Percentiles rank a stretch among this genome's conserved stretches.
Evolutionary conservation across 2,797 vertebrate species (phyloP).

Genomic region (Intellagama lesueurii): DNA sequence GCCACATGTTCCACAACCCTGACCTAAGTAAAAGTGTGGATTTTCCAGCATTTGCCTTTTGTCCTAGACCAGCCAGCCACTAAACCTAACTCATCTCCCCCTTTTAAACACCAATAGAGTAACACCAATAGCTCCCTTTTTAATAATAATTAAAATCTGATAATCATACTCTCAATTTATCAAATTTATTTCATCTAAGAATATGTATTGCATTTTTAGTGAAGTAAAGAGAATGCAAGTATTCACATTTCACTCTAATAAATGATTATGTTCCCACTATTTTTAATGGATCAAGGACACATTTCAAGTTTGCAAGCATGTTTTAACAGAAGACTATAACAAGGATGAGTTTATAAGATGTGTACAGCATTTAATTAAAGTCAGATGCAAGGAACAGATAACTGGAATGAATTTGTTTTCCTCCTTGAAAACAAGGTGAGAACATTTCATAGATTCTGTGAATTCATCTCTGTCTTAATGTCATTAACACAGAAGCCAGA

Average conservation of each 20-base stretch:
- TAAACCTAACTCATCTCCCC: background rate
- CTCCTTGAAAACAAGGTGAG: too few species aligned
- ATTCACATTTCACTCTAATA: background rate
- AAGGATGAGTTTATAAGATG: background rate
- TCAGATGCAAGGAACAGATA: background rate
- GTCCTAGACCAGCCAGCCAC: background rate
- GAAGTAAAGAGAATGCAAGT: background rate
- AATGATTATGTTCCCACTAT: background rate
- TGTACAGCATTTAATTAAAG: slow-evolving; percentile 16
- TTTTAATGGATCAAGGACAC: background rate
- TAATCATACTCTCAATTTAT: background rate
- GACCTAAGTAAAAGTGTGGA: background rate
- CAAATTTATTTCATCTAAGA: background rate
- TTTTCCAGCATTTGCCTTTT: background rate
- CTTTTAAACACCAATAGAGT: background rate
- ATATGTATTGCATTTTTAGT: background rate
- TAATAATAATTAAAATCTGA: background rate
- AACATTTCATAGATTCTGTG: too few species aligned
- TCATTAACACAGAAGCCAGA: too few species aligned
- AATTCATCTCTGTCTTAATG: too few species aligned
- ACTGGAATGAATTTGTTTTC: too few species aligned
- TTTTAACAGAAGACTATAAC: background rate
- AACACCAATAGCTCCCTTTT: background rate
- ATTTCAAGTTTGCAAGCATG: background rate
- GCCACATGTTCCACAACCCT: background rate